phyloP scores from a whole-genome alignment of 2,113 vertebrate species.

The Motacilla tschutschensis region DNA sequence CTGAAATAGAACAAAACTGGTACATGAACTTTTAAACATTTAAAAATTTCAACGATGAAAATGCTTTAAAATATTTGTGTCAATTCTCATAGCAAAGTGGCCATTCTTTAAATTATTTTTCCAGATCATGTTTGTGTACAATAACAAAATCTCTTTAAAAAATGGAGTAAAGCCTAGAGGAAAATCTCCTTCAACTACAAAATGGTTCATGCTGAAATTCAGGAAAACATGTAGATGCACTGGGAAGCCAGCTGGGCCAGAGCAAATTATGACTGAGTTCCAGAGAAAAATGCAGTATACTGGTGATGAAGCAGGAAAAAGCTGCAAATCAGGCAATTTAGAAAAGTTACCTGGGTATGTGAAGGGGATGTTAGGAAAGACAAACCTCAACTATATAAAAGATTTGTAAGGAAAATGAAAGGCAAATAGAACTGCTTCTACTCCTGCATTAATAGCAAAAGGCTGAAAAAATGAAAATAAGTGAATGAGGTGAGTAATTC shows the following conservation, averaged over 20 bases:
- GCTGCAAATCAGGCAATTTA: background rate
- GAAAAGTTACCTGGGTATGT: background rate
- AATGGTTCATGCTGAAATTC: background rate
- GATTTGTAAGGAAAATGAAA: background rate
- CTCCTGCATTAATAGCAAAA: background rate
- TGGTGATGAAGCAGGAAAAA: background rate
- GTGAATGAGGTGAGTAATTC: background rate
- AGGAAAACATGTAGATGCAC: rapidly evolving
- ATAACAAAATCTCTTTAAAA: background rate
- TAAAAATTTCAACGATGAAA: background rate
- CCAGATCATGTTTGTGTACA: background rate
- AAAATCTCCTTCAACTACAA: background rate
- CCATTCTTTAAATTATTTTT: background rate
- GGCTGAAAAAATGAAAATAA: background rate
- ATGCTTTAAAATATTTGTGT: background rate
- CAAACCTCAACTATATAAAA: background rate
- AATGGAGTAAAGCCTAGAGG: background rate
- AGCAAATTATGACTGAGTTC: background rate
- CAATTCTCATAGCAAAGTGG: background rate
- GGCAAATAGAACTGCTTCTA: background rate
- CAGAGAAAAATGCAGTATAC: rapidly evolving
- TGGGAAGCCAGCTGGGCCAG: background rate
- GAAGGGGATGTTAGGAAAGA: background rate
- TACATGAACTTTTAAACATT: background rate
- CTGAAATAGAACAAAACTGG: background rate